Evolutionary conservation across 2,888 invertebrate genomes (phyloP), one percentile per base, ranked within the genome.

Genomic region (Pristionchus mayeri): DNA sequence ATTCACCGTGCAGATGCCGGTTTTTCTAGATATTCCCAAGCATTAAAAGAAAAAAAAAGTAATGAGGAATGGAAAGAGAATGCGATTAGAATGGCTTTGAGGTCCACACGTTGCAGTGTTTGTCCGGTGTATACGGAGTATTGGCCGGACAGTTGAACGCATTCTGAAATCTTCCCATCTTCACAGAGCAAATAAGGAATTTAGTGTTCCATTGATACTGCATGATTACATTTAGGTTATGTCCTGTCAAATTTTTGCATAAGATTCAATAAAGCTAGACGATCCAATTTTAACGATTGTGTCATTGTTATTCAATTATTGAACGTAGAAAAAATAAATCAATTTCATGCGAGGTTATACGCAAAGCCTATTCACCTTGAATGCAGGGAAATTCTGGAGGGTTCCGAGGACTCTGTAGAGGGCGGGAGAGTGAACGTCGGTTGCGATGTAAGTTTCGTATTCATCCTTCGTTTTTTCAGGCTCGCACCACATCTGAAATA

Each of bases 341-440:
- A 44, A 44, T 57, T 57, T 18, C 21, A 7, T 50, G 4, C n/a
- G 21, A n/a, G 13, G 18, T 16, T 27, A 37, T 1, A 37, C 13
- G 4, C 18, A 40, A 71, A 37, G 18, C 6, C n/a, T 27, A 2
- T 37, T 27, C 3, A 67, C 71, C 71, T 71, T 85, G 86, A 89
- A 89, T 0, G 89, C 90, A 13, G 88, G 89, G 85, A 88, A 87
- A 83, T 90, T 90, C 85, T 89, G 87, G 54, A 91, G 86, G 11
- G 90, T 89, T 81, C 90, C 90, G 13, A 67, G 27, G 2, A 90
- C 90, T 52, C 90, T 85, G 60, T 88, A 90, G 21, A 87, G 75
- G 9, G 89, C 88, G 18, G 90, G 90, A 11, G 89, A 88, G 76
- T 90, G 90, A 21, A 88, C 88, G 76, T 90, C 90, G n/a, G 87